A percentile compares a stretch with the other conserved stretches of the same genome.
These are phyloP conservation scores for Rhynchomys soricoides DNA, from an alignment of 2,113 vertebrate species.

Conservation along the genomic window DNA sequence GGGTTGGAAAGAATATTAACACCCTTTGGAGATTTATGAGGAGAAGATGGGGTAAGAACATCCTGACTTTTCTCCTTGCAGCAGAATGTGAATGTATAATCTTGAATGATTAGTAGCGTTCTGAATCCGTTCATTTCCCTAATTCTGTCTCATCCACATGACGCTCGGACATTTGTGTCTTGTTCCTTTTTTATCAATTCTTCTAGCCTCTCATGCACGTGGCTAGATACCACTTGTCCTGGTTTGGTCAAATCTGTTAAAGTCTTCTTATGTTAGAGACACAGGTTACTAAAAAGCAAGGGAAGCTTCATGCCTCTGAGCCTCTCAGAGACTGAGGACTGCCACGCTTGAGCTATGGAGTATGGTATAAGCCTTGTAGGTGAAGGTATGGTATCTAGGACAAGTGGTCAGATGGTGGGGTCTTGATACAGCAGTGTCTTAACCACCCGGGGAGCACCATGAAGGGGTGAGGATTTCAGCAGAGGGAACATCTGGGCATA, in stretches of 20 bases:
- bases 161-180: background rate
- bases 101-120: background rate
- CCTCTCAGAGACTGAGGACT: background rate
- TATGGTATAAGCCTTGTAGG: background rate
- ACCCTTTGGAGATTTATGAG: background rate
- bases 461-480: background rate
- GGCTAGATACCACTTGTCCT: background rate
- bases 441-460: accelerated
- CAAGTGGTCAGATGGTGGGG: background rate
- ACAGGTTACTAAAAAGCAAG: background rate
- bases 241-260: background rate
- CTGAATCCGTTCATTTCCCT: background rate
- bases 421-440: background rate
- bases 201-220: background rate
- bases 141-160: background rate
- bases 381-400: accelerated
- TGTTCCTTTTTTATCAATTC: background rate
- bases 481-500: background rate
- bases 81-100: background rate
- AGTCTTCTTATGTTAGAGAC: background rate
- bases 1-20: background rate
- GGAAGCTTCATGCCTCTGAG: background rate
- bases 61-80: background rate
- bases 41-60: background rate
- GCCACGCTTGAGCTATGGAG: background rate